Conservation (phyloP, 1,140 invertebrate genomes). For the Trypoxylus dichotomus region DNA sequence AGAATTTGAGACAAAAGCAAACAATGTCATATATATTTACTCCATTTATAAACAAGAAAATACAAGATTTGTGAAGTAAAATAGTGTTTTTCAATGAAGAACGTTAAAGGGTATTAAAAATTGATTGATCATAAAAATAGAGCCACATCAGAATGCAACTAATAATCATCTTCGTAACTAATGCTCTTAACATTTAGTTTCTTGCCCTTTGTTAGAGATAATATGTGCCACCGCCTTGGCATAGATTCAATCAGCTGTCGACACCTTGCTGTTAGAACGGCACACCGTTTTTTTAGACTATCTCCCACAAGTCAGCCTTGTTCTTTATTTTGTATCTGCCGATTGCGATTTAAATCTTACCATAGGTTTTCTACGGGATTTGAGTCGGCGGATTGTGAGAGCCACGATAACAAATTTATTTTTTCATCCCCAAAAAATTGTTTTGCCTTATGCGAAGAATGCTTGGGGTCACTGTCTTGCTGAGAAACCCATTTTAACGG, state of each 20-base stretch:
- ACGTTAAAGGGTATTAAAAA: too few relatives aligned
- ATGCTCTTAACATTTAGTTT: neutral
- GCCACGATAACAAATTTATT: neutral
- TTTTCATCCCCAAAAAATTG: neutral
- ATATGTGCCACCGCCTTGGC: neutral
- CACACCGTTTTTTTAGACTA: neutral
- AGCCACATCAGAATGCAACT: too few relatives aligned
- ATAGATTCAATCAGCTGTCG: neutral
- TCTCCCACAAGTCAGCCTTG: neutral
- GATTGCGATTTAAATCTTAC: neutral
- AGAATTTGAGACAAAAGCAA: too few relatives aligned
- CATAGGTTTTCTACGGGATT: conserved; percentile 2
- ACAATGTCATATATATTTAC: too few relatives aligned
- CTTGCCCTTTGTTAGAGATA: neutral
- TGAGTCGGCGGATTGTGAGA: neutral
- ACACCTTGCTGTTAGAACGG: neutral
- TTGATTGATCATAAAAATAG: too few relatives aligned
- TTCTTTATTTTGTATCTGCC: neutral
- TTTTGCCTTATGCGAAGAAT: conserved; percentile 7
- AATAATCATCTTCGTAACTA: too few relatives aligned
- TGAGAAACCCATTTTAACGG: neutral
- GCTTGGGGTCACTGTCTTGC: conserved; percentile 24
- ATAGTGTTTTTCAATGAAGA: too few relatives aligned
- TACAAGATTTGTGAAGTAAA: too few relatives aligned
- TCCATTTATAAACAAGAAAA: too few relatives aligned